Evolutionary conservation across 2,797 vertebrate genomes (phyloP), one percentile per base, ranked within the genome.

Genomic region (Poeciliopsis presidionis): DNA sequence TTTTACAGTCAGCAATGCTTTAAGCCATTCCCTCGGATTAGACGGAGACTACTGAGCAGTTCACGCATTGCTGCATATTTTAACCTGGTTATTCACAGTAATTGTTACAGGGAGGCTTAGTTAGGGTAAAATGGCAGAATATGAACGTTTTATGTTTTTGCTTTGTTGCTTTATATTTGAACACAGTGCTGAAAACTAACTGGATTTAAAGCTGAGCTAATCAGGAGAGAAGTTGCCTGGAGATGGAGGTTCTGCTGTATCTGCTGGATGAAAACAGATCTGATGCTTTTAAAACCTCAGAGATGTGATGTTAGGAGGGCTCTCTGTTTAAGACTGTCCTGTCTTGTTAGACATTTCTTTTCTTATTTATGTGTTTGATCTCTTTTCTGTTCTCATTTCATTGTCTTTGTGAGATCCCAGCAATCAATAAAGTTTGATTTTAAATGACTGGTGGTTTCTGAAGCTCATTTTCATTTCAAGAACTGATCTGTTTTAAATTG

Each of bases 351-450:
- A 47, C 72, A 36, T 53, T 79, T 72, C 28, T 81, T 57, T 75
- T 76, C 16, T 86, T 82, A 80, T 90, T 88, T 88, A 88, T 89
- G 80, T 89, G 57, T 88, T 77, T 45, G 72, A 73, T 55, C 82
- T 73, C 45, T 3, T 73, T 45, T 89, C 76, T 86, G 76, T 57
- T 90, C 84, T 82, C 63, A 81, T 86, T 82, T 84, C 80, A 77
- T 81, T 87, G 72, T 92, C 76, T 87, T 79, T 82, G 81, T 67
- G 83, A 81, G 45, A 81, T 83, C 79, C 89, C 86, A 89, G 83
- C 16, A 14, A 83, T 76, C 4, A 94, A 93, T 95, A 95, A 95
- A 95, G 72, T 88, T 90, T 88, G 85, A 89, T 90, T 91, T 92
- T 49, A 86, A 88, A 53, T 25, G 51, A 53, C 7, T 53, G 51